Percentiles rank a stretch among this genome's conserved stretches.
These are phyloP conservation scores for Acomys russatus DNA, from an alignment of 2,797 vertebrate species.

Conservation along the genomic window DNA sequence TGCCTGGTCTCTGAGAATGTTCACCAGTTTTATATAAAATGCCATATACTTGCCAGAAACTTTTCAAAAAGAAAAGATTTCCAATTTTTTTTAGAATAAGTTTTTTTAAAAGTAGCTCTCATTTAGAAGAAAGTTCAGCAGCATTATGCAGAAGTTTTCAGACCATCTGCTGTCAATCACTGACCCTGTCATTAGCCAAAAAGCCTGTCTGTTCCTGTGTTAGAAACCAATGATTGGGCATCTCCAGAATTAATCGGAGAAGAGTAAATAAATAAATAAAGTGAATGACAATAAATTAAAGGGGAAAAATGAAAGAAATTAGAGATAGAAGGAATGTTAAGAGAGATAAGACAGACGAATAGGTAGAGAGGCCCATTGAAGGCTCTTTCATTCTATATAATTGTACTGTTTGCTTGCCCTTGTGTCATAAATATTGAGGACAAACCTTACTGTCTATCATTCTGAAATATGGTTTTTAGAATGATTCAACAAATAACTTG, in stretches of 20 bases:
- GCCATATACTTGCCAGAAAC: neutral
- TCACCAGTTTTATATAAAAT: neutral
- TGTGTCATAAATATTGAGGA: neutral
- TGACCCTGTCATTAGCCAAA: neutral
- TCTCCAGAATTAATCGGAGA: neutral
- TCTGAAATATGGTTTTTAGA: neutral
- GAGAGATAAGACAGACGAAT: neutral
- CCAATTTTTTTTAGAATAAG: neutral
- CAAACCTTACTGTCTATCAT: neutral
- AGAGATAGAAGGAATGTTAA: neutral
- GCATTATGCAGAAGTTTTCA: neutral
- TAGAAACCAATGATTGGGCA: neutral
- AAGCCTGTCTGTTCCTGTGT: neutral
- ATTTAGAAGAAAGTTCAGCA: neutral
- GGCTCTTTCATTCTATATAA: neutral
- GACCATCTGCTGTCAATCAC: neutral
- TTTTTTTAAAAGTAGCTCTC: neutral
- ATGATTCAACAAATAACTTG: neutral
- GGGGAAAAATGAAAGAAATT: neutral
- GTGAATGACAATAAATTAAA: neutral
- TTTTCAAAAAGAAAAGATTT: neutral
- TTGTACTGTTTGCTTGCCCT: neutral
- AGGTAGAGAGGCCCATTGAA: neutral
- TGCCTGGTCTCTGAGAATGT: neutral
- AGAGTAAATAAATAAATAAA: neutral